Evolutionary conservation across 2,888 invertebrate species (phyloP).

Genomic region (Lamproptera curius): DNA sequence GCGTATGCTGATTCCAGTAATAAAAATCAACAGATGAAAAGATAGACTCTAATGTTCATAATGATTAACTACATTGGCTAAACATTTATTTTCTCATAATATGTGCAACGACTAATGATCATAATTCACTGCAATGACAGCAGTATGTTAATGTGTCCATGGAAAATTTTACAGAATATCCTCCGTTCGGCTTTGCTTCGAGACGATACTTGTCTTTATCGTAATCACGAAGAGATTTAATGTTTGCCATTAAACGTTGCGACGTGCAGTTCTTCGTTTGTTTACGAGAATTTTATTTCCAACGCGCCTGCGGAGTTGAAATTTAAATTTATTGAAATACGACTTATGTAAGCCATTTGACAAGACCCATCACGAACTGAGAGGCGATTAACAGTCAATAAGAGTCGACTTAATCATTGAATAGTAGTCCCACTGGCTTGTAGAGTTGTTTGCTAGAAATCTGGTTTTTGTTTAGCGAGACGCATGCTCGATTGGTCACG

Average conservation of each 20-base stretch:
- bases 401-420: slow-evolving; percentile 22
- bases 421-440: slow-evolving; percentile 25
- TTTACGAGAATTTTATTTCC: background rate
- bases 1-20: too few species aligned
- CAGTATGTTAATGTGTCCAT: too few species aligned
- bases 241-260: slow-evolving; percentile 8
- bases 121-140: too few species aligned
- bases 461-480: slow-evolving; percentile 45
- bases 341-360: slow-evolving; percentile 27
- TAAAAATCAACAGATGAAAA: too few species aligned
- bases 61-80: too few species aligned
- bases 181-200: background rate
- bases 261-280: background rate
- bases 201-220: background rate
- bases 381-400: slow-evolving; percentile 17
- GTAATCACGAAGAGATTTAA: background rate
- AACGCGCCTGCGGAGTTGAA: background rate
- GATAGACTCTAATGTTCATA: too few species aligned
- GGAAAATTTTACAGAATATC: too few species aligned
- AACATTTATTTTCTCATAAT: too few species aligned
- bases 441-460: slow-evolving; percentile 42
- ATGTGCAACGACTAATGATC: too few species aligned
- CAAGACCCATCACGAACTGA: slow-evolving; percentile 22
- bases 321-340: slow-evolving; percentile 11
- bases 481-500: slow-evolving; percentile 43